Evolutionary conservation across 2,113 vertebrate genomes (phyloP).

Genomic region (Corapipo altera): DNA sequence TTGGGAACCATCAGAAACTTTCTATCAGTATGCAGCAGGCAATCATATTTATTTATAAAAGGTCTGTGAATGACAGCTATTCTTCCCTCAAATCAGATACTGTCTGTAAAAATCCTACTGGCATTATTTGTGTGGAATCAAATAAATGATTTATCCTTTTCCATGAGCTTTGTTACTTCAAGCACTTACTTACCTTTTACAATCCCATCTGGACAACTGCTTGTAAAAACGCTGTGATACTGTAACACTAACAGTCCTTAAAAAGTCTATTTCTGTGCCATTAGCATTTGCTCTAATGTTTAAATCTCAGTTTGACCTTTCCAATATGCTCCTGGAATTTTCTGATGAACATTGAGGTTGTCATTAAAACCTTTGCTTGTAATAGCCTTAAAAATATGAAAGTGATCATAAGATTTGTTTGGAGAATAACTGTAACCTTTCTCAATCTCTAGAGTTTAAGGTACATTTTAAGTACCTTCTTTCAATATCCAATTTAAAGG

Average conservation of each 20-base stretch:
- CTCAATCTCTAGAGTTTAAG: background rate
- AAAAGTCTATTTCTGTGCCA: background rate
- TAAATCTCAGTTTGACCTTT: slow-evolving; percentile 13
- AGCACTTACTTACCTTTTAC: slow-evolving; percentile 3
- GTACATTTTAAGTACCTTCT: background rate
- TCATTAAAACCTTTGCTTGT: slow-evolving; percentile 12
- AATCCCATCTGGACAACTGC: background rate
- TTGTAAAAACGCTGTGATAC: background rate
- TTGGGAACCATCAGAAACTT: background rate
- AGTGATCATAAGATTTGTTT: background rate
- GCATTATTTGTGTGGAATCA: background rate
- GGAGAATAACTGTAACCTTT: background rate
- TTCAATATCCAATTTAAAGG: background rate
- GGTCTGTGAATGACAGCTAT: background rate
- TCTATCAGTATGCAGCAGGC: background rate
- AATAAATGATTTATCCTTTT: background rate
- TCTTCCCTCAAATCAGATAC: background rate
- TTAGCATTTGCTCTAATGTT: slow-evolving; percentile 13
- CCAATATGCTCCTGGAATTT: slow-evolving; percentile 2
- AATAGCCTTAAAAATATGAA: background rate
- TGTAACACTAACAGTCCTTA: background rate
- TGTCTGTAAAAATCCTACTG: background rate
- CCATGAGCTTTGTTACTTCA: background rate
- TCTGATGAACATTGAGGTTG: slow-evolving; percentile 21
- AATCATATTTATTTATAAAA: background rate